A percentile compares a stretch with the other conserved stretches of the same genome.
These are phyloP conservation scores for Albula goreensis DNA, from an alignment of 2,113 vertebrate species.

Conservation along the genomic window DNA sequence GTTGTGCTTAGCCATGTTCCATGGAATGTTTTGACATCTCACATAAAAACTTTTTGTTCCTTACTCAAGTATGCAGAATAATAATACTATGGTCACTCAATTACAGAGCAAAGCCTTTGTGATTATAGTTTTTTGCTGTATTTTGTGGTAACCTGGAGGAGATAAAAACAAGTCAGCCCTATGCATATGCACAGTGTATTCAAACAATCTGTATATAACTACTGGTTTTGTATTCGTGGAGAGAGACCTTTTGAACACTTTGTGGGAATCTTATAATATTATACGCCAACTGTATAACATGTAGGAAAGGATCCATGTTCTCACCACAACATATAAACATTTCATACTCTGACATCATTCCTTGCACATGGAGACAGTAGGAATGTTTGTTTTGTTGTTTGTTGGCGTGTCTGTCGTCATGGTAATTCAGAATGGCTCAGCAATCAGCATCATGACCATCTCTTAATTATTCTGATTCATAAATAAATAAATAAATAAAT, in stretches of 20 bases:
- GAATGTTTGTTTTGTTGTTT: constrained; percentile 9
- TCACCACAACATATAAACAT: background rate
- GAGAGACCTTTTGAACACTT: constrained; percentile 1
- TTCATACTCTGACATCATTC: constrained; percentile 9
- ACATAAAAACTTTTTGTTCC: constrained; percentile 46
- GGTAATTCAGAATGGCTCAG: constrained; percentile 7
- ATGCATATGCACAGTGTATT: background rate
- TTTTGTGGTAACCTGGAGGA: constrained; percentile 37
- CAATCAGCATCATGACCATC: background rate
- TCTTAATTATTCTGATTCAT: background rate
- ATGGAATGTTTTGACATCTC: constrained; percentile 46
- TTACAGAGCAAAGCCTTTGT: constrained; percentile 42
- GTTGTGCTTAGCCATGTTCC: constrained; percentile 27
- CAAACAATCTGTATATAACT: background rate
- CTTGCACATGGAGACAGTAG: background rate
- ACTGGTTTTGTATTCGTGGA: background rate
- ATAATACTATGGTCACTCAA: constrained; percentile 44
- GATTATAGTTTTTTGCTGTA: constrained; percentile 42
- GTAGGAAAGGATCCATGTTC: background rate
- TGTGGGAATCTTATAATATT: background rate
- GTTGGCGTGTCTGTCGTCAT: constrained; percentile 13
- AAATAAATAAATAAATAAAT: background rate
- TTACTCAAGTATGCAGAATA: constrained; percentile 50
- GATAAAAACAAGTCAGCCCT: background rate
- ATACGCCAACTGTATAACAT: background rate